A percentile compares a stretch with the other conserved stretches of the same genome.
Evolutionary conservation across 2,797 vertebrate species (phyloP).

Genomic region (Semaprochilodus insignis): DNA sequence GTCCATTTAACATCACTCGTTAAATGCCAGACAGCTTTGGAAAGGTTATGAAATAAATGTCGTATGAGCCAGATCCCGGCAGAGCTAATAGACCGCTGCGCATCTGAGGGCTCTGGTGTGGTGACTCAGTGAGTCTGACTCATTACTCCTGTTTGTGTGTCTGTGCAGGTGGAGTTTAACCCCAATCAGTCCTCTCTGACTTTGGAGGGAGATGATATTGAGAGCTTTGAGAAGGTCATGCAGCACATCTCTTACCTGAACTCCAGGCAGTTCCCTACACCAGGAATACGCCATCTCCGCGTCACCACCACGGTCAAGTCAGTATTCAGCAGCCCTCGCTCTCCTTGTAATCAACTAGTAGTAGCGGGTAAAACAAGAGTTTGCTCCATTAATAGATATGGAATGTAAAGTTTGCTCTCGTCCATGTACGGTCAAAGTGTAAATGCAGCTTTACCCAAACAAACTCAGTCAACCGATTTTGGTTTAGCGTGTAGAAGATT

Average conservation of each 20-base stretch:
- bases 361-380: no score
- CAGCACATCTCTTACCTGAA: slow-evolving; percentile 95
- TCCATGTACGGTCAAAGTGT: no score
- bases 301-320: slow-evolving; percentile 89
- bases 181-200: slow-evolving; percentile 88
- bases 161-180: slow-evolving; percentile 86
- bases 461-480: no score
- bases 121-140: slow-evolving; percentile 12
- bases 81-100: not conserved
- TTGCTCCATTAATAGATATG: no score
- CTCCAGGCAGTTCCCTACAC: slow-evolving; percentile 96
- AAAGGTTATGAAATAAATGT: slow-evolving; percentile 25
- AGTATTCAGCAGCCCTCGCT: slow-evolving; percentile 50
- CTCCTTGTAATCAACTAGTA: not conserved
- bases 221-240: slow-evolving; percentile 92
- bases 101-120: not conserved
- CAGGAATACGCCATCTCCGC: slow-evolving; percentile 91
- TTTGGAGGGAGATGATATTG: slow-evolving; percentile 89
- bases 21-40: not conserved
- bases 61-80: not conserved
- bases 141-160: slow-evolving; percentile 35
- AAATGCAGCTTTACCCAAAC: no score
- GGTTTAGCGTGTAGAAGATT: no score
- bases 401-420: no score
- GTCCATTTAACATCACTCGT: not conserved